Base-by-base conservation (phyloP, 2,113 vertebrate genomes). In the Nestor notabilis region DNA sequence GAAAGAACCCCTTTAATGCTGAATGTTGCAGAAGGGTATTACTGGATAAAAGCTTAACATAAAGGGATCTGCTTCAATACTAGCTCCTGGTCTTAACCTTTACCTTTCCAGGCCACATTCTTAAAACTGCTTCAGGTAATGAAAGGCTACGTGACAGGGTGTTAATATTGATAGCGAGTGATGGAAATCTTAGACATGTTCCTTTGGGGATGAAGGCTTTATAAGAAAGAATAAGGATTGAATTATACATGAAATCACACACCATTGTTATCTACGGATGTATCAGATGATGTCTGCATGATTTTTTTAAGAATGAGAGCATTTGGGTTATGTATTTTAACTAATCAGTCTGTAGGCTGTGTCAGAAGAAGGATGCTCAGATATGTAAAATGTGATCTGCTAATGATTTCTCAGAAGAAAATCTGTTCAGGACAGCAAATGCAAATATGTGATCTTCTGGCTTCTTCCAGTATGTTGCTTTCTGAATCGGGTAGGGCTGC, bases 41-140 rank as follows among this genome's bases (percentile, higher is more conserved):
- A 23, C 9, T 89, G 27, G n/a, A 10, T 87, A 60, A 69, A 27
- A 64, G 44, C 23, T 79, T 82, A 69, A 61, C 11, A 28, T n/a
- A 27, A 92, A 65, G 50, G n/a, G 13, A 5, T 93, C 63, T 90
- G 24, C 58, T 83, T 87, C 71, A 69, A 63, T 72, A 37, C 52
- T 91, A 69, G 66, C 37, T 94, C n/a, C 18, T 75, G 52, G 61
- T 81, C 39, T 63, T 76, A 68, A 68, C 61, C 74, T 88, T 72
- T 85, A 56, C 58, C 46, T 91, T 95, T 77, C 29, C 61, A 91
- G 65, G 35, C 84, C 20, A 13, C n/a, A 10, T 93, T 95, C 63
- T 95, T 97, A 90, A 75, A 97, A 93, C 44, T 69, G 39, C 82
- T 83, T 92, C 79, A 90, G 70, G 66, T 92, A 90, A 79, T 61